These are phyloP conservation scores for Patiria pectinifera DNA, from an alignment of 53 echinoderm and acorn worm species.

Conservation along the genomic window DNA sequence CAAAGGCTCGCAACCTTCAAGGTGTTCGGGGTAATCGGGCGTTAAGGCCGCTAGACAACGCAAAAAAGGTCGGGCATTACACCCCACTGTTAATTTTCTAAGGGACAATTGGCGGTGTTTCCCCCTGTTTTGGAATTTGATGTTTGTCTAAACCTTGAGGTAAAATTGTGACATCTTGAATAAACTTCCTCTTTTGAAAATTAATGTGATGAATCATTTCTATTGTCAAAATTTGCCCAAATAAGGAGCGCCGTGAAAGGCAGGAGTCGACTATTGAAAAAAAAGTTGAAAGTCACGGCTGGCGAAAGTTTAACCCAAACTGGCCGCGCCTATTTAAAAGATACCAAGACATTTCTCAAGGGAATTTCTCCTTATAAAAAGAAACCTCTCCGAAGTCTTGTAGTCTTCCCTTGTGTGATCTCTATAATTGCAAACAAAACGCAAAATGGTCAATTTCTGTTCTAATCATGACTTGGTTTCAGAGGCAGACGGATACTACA, in stretches of 20 bases:
- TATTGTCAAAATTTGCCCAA: not conserved
- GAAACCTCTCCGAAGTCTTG: no score
- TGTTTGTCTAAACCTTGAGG: not conserved
- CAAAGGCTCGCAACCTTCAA: not conserved
- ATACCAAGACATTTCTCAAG: no score
- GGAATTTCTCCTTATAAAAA: no score
- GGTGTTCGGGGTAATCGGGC: slow-evolving; percentile 10
- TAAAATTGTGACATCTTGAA: not conserved
- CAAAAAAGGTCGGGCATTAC: not conserved
- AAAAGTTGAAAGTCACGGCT: no score
- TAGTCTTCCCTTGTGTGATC: no score
- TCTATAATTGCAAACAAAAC: no score
- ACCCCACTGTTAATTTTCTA: not conserved
- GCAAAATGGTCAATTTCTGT: no score
- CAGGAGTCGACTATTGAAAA: not conserved
- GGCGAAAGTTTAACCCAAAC: no score
- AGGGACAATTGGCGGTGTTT: not conserved
- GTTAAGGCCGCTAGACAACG: not conserved
- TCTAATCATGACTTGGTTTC: no score
- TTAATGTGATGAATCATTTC: not conserved
- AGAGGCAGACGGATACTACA: no score
- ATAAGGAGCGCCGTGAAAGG: not conserved
- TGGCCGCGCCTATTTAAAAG: no score
- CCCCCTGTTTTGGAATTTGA: not conserved
- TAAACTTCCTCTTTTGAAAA: not conserved